phyloP scores from a whole-genome alignment of 2,797 vertebrate genomes.

The Loriculus beryllinus region DNA sequence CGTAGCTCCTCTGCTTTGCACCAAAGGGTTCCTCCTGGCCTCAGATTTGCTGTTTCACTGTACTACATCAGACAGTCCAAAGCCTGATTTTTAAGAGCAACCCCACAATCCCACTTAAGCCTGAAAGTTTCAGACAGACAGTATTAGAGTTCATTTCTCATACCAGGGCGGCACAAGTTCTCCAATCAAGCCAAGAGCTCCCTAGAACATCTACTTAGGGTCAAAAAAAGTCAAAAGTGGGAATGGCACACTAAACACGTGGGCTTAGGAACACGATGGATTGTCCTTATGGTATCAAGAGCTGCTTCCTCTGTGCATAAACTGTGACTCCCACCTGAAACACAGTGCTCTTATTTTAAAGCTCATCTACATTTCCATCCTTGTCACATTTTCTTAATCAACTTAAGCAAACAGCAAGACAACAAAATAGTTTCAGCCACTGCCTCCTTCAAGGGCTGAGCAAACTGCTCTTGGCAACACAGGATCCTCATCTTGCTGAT shows the following conservation, averaged over 20 bases:
- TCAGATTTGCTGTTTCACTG: not conserved
- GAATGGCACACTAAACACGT: accelerated
- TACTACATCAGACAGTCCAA: not conserved
- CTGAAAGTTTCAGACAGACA: accelerated
- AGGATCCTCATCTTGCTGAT: not conserved
- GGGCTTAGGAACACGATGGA: not conserved
- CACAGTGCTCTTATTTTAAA: not conserved
- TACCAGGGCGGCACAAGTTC: not conserved
- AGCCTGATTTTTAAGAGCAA: not conserved
- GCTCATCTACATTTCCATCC: not conserved
- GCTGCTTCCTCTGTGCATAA: not conserved
- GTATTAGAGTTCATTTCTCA: not conserved
- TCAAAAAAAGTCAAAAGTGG: not conserved
- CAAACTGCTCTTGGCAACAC: accelerated
- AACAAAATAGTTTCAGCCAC: not conserved
- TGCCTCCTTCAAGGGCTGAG: not conserved
- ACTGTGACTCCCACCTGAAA: not conserved
- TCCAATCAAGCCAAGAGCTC: accelerated
- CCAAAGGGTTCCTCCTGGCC: not conserved
- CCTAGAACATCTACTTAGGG: not conserved
- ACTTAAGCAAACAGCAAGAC: not conserved
- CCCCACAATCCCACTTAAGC: not conserved
- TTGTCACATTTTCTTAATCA: not conserved
- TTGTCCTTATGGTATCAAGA: not conserved
- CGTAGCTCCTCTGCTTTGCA: not conserved